phyloP scores from a whole-genome alignment of 2,113 vertebrate genomes.

The Lynx canadensis region DNA sequence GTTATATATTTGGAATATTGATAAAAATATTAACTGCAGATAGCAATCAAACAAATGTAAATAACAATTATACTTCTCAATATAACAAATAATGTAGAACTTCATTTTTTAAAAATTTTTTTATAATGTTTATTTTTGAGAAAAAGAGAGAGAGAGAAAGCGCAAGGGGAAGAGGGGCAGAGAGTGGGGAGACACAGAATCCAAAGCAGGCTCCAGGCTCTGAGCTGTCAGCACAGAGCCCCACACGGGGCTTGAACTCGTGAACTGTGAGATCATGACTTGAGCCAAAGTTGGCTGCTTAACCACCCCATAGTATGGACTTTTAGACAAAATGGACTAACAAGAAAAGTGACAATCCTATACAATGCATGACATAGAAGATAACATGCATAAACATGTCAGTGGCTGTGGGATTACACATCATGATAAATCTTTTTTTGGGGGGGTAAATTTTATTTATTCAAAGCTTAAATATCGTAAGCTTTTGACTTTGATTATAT shows the following conservation, averaged over 20 bases:
- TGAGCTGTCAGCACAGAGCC: too few relatives aligned
- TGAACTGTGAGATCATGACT: too few relatives aligned
- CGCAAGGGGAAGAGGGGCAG: too few relatives aligned
- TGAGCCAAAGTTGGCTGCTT: too few relatives aligned
- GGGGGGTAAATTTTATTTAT: not conserved
- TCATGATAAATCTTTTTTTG: not conserved
- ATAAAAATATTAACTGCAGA: not conserved
- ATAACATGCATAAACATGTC: not conserved
- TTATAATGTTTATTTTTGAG: too few relatives aligned
- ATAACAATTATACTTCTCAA: not conserved
- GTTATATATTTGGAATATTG: not conserved
- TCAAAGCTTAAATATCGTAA: not conserved
- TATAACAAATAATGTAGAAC: not conserved
- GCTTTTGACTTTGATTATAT: not conserved
- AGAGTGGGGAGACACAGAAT: too few relatives aligned
- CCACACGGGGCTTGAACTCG: too few relatives aligned
- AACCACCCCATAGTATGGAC: too few relatives aligned
- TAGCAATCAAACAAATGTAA: not conserved
- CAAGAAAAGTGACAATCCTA: not conserved
- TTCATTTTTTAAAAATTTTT: too few relatives aligned
- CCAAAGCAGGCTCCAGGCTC: too few relatives aligned
- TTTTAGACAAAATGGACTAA: not conserved
- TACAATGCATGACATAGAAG: not conserved
- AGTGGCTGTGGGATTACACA: not conserved
- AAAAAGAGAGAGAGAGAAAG: too few relatives aligned